These are phyloP conservation scores for Talpa occidentalis DNA, from an alignment of 2,113 vertebrate species.

Conservation along the genomic window DNA sequence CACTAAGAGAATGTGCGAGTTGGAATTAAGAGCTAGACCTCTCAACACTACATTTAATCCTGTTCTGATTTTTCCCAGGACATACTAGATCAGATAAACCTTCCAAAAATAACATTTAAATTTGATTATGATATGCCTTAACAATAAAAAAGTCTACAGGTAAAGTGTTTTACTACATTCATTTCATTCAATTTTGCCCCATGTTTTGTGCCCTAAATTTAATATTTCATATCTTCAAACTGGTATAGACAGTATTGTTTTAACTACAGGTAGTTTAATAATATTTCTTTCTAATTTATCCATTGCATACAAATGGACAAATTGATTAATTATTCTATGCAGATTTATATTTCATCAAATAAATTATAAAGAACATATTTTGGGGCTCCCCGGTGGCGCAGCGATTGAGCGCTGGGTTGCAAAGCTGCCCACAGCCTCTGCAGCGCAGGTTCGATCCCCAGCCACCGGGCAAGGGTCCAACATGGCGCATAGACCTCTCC, in stretches of 20 bases:
- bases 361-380: neutral
- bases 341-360: neutral
- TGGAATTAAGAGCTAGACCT: neutral
- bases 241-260: neutral
- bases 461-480: too few species aligned
- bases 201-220: neutral
- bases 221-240: neutral
- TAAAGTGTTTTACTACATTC: neutral
- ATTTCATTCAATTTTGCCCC: neutral
- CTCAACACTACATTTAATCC: neutral
- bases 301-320: neutral
- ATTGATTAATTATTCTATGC: neutral
- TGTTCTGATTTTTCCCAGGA: neutral
- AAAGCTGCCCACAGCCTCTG: too few species aligned
- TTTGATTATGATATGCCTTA: neutral
- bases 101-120: neutral
- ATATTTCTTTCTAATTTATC: neutral
- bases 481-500: too few species aligned
- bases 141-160: neutral
- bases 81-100: neutral
- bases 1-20: neutral
- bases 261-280: neutral
- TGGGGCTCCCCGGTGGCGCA: too few species aligned
- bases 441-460: too few species aligned
- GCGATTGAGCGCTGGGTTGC: too few species aligned